Evolutionary conservation across 2,888 invertebrate genomes (phyloP).

Genomic region (Brachyptera risi): DNA sequence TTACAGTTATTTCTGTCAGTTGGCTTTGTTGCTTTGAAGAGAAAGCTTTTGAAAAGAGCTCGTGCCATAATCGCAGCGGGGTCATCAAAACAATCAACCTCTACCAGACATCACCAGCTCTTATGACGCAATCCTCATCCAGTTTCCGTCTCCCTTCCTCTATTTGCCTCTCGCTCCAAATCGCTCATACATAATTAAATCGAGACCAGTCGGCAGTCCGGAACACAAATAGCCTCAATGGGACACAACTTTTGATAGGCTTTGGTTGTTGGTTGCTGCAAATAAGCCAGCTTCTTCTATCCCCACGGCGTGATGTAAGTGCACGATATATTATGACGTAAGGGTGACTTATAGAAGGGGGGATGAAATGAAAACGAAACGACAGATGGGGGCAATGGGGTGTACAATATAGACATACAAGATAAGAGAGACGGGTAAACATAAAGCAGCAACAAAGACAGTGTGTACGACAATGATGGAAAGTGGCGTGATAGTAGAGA

Average conservation of each 20-base stretch:
- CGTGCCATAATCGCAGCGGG: background rate
- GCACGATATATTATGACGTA: background rate
- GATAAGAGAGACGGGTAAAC: background rate
- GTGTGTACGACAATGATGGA: conserved; percentile 2
- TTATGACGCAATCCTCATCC: background rate
- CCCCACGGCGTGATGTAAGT: conserved; percentile 3
- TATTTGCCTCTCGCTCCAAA: too few species aligned
- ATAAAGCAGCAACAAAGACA: conserved; percentile 10
- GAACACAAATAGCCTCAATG: conserved; percentile 4
- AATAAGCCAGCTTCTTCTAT: conserved; percentile 5
- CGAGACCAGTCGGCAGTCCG: background rate
- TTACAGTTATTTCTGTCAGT: too few species aligned
- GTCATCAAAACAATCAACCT: background rate
- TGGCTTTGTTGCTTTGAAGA: too few species aligned
- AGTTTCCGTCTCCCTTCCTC: background rate
- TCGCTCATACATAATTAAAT: conserved; percentile 10
- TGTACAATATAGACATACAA: conserved; percentile 5
- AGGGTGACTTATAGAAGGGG: conserved; percentile 12
- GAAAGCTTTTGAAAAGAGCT: background rate
- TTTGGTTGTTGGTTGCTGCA: background rate
- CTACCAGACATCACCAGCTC: background rate
- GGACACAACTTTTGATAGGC: conserved; percentile 11
- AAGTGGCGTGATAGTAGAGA: background rate
- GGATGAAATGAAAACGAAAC: conserved; percentile 6
- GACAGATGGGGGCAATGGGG: conserved; percentile 19